Conservation (phyloP, 2,113 vertebrate genomes). For the Hoplias malabaricus region DNA sequence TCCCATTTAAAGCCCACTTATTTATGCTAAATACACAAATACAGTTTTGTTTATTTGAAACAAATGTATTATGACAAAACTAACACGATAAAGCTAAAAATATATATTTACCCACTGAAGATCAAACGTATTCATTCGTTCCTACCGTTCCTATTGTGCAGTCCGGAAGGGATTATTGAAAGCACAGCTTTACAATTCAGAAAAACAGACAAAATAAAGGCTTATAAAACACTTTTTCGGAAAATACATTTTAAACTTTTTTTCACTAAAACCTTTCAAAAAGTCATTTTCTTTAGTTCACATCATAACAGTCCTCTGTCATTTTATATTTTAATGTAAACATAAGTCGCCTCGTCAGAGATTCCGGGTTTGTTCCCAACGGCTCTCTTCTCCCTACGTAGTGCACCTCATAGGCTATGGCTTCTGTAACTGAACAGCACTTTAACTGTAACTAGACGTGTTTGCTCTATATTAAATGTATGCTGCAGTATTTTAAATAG, state of each 20-base stretch:
- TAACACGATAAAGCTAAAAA: not conserved
- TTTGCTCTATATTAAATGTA: too few species aligned
- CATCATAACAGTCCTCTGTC: not conserved
- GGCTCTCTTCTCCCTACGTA: too few species aligned
- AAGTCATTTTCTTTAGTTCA: not conserved
- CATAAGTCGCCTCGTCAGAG: slow-evolving; percentile 6
- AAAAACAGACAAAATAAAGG: not conserved
- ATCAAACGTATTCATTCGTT: not conserved
- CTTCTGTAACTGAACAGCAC: too few species aligned
- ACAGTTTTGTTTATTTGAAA: too few species aligned
- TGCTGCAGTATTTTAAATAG: too few species aligned
- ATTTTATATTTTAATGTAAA: not conserved
- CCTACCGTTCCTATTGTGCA: not conserved
- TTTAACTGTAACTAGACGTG: too few species aligned
- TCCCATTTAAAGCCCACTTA: too few species aligned
- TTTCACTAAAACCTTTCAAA: not conserved
- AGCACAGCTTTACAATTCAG: not conserved
- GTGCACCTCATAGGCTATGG: too few species aligned
- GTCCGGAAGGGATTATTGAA: not conserved
- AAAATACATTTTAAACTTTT: not conserved
- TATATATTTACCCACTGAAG: not conserved
- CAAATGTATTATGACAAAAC: not conserved
- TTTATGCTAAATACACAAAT: too few species aligned
- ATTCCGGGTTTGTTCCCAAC: too few species aligned
- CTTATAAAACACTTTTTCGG: not conserved